Conservation (phyloP, 2,113 vertebrate species). For the Hippopotamus amphibius region DNA sequence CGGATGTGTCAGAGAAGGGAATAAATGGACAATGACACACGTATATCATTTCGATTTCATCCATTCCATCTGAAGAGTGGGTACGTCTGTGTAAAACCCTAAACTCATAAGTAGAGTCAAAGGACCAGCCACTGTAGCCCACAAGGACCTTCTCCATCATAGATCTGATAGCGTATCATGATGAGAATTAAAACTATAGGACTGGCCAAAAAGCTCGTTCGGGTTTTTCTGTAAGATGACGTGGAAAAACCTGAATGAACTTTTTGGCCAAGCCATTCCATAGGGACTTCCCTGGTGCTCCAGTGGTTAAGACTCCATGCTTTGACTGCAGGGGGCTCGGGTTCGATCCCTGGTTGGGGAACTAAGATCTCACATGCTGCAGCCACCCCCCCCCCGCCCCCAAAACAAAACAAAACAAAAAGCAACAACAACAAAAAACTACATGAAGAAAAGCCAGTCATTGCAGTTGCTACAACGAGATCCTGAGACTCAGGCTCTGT, state of each 20-base stretch:
- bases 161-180: background rate
- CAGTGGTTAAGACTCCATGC: background rate
- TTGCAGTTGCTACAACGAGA: background rate
- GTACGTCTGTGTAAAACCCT: background rate
- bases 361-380: background rate
- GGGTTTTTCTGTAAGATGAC: too few species aligned
- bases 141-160: fast-evolving
- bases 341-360: background rate
- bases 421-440: background rate
- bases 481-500: background rate
- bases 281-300: background rate
- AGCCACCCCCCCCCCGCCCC: background rate
- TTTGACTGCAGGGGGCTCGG: background rate
- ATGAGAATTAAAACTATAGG: background rate
- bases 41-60: background rate
- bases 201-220: too few species aligned
- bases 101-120: background rate
- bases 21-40: background rate
- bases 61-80: background rate
- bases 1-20: background rate
- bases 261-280: background rate
- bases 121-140: background rate
- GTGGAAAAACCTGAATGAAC: too few species aligned
- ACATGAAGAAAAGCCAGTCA: background rate
- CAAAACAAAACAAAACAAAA: background rate